phyloP scores from a whole-genome alignment of 2,797 vertebrate genomes.

The Aviceda cuculoides region DNA sequence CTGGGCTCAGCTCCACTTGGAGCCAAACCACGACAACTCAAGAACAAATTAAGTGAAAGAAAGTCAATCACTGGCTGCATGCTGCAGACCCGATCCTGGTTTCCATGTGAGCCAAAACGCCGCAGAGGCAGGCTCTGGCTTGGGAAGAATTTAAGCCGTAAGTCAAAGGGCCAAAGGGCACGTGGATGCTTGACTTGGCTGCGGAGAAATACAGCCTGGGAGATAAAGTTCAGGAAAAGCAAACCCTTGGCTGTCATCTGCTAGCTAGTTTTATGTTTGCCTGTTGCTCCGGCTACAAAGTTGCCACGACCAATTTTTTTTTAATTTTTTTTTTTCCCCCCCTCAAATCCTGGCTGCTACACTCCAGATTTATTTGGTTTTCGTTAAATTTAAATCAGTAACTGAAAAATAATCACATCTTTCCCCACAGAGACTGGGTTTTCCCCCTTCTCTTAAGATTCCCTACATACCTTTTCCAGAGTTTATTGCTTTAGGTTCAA shows the following conservation, averaged over 20 bases:
- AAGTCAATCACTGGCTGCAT: constrained; percentile 28
- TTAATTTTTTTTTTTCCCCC: not conserved
- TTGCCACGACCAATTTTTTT: not conserved
- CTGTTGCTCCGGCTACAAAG: constrained; percentile 33
- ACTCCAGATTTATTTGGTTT: not conserved
- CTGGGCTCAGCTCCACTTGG: constrained; percentile 31
- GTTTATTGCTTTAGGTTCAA: not conserved
- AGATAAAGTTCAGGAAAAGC: constrained; percentile 41
- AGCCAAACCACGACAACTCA: not conserved
- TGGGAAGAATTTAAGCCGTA: constrained; percentile 29
- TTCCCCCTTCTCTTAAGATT: not conserved
- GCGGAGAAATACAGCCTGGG: not conserved
- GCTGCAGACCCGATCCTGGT: not conserved
- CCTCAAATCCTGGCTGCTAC: not conserved
- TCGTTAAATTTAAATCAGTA: not conserved
- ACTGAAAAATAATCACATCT: not conserved
- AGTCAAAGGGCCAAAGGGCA: constrained; percentile 47
- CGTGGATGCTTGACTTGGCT: constrained; percentile 2
- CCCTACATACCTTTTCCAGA: not conserved
- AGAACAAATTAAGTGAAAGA: constrained; percentile 28
- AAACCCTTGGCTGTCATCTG: constrained; percentile 17
- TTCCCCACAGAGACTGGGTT: not conserved
- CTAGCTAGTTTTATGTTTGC: not conserved
- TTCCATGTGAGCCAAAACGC: constrained; percentile 11
- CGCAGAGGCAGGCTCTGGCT: not conserved